These are phyloP conservation scores for Peromyscus californicus DNA, from an alignment of 2,113 vertebrate genomes.

Conservation along the genomic window DNA sequence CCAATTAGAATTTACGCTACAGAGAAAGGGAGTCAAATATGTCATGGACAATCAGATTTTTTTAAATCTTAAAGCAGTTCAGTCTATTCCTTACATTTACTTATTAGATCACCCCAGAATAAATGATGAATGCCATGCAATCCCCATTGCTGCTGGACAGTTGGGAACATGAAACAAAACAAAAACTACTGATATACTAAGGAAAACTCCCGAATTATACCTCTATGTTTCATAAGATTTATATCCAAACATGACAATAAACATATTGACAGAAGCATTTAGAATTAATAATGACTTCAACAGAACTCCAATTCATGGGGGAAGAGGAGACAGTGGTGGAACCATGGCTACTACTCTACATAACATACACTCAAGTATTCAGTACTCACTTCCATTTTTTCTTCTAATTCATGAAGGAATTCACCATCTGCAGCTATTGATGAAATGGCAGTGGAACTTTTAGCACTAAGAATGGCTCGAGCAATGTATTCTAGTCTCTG, in stretches of 20 bases:
- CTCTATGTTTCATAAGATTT: not conserved
- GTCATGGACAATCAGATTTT: not conserved
- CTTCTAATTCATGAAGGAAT: conserved; percentile 97
- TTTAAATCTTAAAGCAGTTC: not conserved
- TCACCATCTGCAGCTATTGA: conserved; percentile 96
- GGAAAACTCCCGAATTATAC: conserved; percentile 19
- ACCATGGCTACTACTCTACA: not conserved
- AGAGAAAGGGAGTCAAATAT: not conserved
- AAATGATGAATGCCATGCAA: not conserved
- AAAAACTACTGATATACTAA: not conserved
- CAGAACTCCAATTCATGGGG: not conserved
- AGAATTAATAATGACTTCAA: conserved; percentile 11
- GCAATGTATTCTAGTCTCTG: conserved; percentile 98
- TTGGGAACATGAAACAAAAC: not conserved
- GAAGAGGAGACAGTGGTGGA: not conserved
- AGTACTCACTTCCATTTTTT: conserved; percentile 96
- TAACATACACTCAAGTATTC: not conserved
- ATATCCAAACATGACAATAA: not conserved
- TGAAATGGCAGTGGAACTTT: conserved; percentile 95
- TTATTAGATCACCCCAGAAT: not conserved
- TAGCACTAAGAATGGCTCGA: conserved; percentile 97
- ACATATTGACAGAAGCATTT: not conserved
- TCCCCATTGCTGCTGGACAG: not conserved
- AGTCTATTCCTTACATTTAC: not conserved
- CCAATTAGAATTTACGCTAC: too few species aligned